Percentiles rank a stretch among this genome's conserved stretches.
These are phyloP conservation scores for Meriones psammophilus DNA, from an alignment of 2,797 vertebrate species.

Conservation along the genomic window DNA sequence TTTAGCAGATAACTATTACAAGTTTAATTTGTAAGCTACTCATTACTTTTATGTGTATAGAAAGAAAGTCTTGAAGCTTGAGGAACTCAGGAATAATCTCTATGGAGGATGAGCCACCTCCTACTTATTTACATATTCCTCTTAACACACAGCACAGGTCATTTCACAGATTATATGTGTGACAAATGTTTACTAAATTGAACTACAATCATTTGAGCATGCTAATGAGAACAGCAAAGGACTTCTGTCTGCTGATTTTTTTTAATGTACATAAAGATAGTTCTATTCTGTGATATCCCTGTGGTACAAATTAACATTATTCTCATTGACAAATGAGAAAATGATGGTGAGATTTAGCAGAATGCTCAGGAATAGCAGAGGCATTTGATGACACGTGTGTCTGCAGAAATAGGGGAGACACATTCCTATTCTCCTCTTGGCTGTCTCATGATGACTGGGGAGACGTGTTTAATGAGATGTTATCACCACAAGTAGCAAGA, in stretches of 20 bases:
- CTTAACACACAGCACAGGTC: not conserved
- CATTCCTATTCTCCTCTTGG: not conserved
- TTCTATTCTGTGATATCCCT: not conserved
- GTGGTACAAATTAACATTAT: not conserved
- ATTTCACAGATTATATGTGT: not conserved
- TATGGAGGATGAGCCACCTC: not conserved
- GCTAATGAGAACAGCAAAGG: constrained; percentile 46
- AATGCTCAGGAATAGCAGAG: not conserved
- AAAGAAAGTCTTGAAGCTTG: not conserved
- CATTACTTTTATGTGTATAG: not conserved
- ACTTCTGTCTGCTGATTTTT: not conserved
- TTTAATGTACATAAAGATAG: not conserved
- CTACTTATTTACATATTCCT: not conserved
- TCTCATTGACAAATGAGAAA: constrained; percentile 25
- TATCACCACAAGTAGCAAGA: not conserved
- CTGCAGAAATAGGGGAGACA: not conserved
- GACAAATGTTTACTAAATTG: not conserved
- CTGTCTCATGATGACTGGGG: not conserved
- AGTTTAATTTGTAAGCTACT: constrained; percentile 26
- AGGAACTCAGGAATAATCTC: not conserved
- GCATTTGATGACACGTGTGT: not conserved
- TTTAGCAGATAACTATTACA: not conserved
- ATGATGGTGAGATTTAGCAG: not conserved
- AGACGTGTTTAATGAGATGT: not conserved
- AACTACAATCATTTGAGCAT: constrained; percentile 11